phyloP scores from a whole-genome alignment of 2,888 invertebrate genomes.

The Drosophila fungiperda region DNA sequence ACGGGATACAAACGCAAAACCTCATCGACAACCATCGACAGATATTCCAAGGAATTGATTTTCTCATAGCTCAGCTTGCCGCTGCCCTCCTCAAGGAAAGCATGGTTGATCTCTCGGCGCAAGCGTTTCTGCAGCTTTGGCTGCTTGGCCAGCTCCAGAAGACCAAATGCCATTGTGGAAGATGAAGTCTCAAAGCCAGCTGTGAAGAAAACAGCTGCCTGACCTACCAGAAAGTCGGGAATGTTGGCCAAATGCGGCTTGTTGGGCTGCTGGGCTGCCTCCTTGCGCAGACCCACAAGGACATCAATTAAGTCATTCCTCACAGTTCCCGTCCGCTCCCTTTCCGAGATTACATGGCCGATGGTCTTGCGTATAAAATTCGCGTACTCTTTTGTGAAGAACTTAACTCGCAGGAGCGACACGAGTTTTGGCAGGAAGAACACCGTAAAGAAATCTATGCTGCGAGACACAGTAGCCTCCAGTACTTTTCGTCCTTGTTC shows the following conservation, averaged over 20 bases:
- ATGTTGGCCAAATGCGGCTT: constrained; percentile 61
- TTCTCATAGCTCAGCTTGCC: constrained; percentile 85
- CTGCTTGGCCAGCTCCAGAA: constrained; percentile 84
- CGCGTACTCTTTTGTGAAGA: constrained; percentile 74
- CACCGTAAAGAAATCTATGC: constrained; percentile 71
- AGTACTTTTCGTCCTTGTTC: constrained; percentile 74
- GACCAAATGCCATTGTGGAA: constrained; percentile 85
- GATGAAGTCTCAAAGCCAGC: constrained; percentile 85
- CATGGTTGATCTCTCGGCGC: constrained; percentile 84
- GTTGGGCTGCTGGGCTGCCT: constrained; percentile 54
- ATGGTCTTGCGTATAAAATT: constrained; percentile 84
- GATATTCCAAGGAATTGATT: constrained; percentile 84
- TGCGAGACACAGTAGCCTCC: constrained; percentile 39
- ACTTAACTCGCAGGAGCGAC: constrained; percentile 65
- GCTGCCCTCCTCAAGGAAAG: constrained; percentile 72
- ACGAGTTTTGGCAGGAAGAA: constrained; percentile 83
- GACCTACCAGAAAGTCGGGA: constrained; percentile 82
- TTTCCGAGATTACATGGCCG: constrained; percentile 83
- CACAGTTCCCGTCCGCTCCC: constrained; percentile 82
- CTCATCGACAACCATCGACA: constrained; percentile 85
- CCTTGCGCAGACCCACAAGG: constrained; percentile 84
- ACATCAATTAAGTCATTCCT: constrained; percentile 86
- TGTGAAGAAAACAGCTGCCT: constrained; percentile 83
- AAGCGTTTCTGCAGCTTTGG: constrained; percentile 84
- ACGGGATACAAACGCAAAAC: constrained; percentile 83